Conservation (phyloP, 2,113 vertebrate species). For the Columba janthina region DNA sequence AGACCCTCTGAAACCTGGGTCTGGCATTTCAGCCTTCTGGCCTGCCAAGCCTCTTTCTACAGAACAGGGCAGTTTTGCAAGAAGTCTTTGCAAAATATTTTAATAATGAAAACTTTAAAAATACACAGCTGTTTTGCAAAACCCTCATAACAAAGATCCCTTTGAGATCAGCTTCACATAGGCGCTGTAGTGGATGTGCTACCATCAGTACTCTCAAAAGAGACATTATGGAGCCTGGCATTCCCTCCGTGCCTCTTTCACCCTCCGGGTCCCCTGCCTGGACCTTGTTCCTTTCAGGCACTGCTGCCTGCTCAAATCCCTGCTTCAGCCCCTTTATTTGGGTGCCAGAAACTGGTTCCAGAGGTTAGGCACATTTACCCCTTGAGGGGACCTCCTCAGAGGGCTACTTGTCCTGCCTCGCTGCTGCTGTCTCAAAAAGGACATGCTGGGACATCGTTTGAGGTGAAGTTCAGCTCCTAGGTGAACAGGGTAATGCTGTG, state of each 20-base stretch:
- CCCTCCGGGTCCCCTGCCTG: neutral
- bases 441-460: neutral
- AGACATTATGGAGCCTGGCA: constrained; percentile 4
- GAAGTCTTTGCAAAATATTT: constrained; percentile 58
- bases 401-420: neutral
- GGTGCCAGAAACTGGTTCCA: neutral
- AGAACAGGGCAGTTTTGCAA: constrained; percentile 32
- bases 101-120: constrained; percentile 61
- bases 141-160: neutral
- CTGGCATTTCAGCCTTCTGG: neutral
- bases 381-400: neutral
- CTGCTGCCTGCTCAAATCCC: neutral
- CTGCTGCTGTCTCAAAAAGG: neutral
- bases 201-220: constrained; percentile 19
- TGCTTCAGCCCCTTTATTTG: neutral
- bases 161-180: constrained; percentile 24
- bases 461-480: neutral
- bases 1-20: constrained; percentile 38
- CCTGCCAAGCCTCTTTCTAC: constrained; percentile 30
- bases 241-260: neutral
- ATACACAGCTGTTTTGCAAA: constrained; percentile 43
- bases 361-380: neutral
- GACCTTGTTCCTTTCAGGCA: neutral
- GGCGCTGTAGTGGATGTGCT: neutral
- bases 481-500: neutral